A percentile compares a stretch with the other conserved stretches of the same genome.
phyloP scores from a whole-genome alignment of 2,113 vertebrate species.

The Australoheros scitulus region DNA sequence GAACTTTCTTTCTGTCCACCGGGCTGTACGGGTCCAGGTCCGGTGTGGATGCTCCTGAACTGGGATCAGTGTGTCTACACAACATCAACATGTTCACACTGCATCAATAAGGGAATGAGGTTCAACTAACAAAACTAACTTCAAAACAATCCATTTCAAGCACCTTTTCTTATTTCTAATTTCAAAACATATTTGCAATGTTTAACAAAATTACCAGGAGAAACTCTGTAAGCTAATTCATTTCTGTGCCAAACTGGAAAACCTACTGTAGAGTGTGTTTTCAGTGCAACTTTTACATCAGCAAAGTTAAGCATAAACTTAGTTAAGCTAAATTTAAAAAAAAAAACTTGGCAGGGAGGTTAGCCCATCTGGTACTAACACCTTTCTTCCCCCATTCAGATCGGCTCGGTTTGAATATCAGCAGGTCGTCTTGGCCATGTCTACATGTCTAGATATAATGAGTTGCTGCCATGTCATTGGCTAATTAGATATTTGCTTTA shows the following conservation, averaged over 20 bases:
- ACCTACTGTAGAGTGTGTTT: no score
- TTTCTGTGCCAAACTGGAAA: neutral
- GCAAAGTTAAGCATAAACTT: neutral
- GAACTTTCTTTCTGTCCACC: slow-evolving; percentile 85
- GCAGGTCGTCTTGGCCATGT: no score
- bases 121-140: neutral
- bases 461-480: no score
- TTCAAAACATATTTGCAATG: neutral
- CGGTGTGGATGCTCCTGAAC: slow-evolving; percentile 87
- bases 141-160: neutral
- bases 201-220: neutral
- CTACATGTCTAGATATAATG: no score
- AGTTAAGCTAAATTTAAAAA: neutral
- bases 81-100: slow-evolving; percentile 6
- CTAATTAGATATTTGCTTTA: no score
- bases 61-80: slow-evolving; percentile 83
- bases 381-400: no score
- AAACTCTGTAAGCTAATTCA: neutral
- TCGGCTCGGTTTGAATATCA: no score
- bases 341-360: neutral
- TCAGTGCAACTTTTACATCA: neutral
- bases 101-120: neutral
- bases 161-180: neutral
- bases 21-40: slow-evolving; percentile 86
- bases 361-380: no score